Evolutionary conservation across 2,888 invertebrate species (phyloP).

Genomic region (Allygus modestus): DNA sequence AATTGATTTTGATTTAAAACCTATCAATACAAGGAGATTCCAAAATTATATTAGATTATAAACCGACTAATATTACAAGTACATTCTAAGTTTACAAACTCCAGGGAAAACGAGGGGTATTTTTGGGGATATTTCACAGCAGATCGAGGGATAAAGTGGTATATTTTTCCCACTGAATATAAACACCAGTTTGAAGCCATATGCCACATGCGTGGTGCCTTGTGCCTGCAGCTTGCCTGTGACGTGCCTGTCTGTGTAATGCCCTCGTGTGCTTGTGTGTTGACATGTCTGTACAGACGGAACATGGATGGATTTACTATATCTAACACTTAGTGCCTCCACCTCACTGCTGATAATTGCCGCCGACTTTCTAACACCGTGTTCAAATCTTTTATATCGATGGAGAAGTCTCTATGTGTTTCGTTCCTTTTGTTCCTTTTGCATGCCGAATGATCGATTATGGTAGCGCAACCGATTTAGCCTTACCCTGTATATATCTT

Average conservation of each 20-base stretch:
- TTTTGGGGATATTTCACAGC: no score
- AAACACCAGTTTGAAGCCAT: no score
- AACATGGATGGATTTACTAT: constrained; percentile 69
- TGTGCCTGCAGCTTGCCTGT: constrained; percentile 40
- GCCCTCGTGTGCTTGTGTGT: constrained; percentile 59
- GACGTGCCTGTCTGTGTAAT: constrained; percentile 22
- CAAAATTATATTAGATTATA: no score
- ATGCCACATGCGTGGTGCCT: no score
- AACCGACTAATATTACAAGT: no score
- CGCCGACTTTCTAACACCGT: constrained; percentile 48
- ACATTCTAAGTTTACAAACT: no score
- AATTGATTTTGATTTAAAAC: no score
- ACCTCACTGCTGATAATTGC: constrained; percentile 9
- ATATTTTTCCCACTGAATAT: no score
- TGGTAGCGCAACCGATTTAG: constrained; percentile 25
- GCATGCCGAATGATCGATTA: constrained; percentile 39
- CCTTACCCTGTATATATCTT: constrained; percentile 47
- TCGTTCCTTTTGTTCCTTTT: background rate
- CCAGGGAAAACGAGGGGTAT: no score
- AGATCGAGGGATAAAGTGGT: no score
- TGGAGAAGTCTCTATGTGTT: constrained; percentile 16
- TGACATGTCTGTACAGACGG: constrained; percentile 69
- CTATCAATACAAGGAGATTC: no score
- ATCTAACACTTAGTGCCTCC: constrained; percentile 66
- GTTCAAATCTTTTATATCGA: constrained; percentile 32